Evolutionary conservation across 2,797 vertebrate genomes (phyloP).

Genomic region (Poecilia velifera): DNA sequence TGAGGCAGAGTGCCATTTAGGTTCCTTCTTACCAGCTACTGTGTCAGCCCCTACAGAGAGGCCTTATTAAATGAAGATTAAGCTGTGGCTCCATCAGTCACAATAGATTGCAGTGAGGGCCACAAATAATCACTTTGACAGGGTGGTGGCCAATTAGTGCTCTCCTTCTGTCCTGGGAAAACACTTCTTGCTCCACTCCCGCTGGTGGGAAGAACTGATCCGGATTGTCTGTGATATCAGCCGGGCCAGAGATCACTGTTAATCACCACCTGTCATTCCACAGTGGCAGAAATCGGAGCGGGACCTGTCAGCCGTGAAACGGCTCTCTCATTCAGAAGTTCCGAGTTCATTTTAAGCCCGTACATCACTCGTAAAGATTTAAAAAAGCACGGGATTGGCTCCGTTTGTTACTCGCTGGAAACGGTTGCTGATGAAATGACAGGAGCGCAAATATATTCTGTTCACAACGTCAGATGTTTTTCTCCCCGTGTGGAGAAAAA

Average conservation of each 20-base stretch:
- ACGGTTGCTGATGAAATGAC: constrained; percentile 83
- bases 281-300: constrained; percentile 56
- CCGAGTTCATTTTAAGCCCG: constrained; percentile 37
- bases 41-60: constrained; percentile 76
- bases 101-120: constrained; percentile 74
- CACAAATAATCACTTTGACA: constrained; percentile 77
- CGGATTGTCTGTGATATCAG: constrained; percentile 74
- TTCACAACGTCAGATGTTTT: constrained; percentile 64
- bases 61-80: constrained; percentile 86
- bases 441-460: constrained; percentile 81
- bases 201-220: constrained; percentile 74
- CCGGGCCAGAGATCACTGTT: constrained; percentile 67
- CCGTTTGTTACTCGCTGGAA: constrained; percentile 55
- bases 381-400: background rate
- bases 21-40: constrained; percentile 63
- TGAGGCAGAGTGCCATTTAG: constrained; percentile 54
- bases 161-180: constrained; percentile 80
- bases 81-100: constrained; percentile 75
- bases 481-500: background rate
- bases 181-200: constrained; percentile 62
- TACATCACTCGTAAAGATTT: background rate
- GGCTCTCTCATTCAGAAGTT: constrained; percentile 28
- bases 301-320: constrained; percentile 60
- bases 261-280: constrained; percentile 72
- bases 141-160: constrained; percentile 79